phyloP scores from a whole-genome alignment of 1,140 invertebrate species.

The Aplysia californica region DNA sequence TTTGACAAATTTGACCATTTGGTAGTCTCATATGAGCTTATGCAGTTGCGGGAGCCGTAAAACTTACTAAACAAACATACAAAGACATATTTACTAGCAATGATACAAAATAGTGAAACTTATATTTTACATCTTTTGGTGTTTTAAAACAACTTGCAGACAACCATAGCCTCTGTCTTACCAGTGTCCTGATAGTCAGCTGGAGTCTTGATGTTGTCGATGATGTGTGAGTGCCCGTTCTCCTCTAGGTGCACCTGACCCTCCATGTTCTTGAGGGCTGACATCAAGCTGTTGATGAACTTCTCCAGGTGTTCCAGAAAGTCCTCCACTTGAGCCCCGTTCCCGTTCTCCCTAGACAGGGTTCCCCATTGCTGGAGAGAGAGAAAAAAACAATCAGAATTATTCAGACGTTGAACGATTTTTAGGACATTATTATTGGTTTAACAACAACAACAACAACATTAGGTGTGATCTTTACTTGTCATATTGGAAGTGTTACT shows the following conservation, averaged over 20 bases:
- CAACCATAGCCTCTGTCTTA: too few species aligned
- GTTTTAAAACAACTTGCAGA: too few species aligned
- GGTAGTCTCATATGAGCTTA: too few species aligned
- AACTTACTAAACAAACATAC: too few species aligned
- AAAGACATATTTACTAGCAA: too few species aligned
- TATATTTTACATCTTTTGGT: too few species aligned
- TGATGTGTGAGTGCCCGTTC: constrained; percentile 54
- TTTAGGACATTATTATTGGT: neutral
- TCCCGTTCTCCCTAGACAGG: constrained; percentile 46
- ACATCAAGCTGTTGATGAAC: constrained; percentile 61
- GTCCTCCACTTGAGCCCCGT: constrained; percentile 58
- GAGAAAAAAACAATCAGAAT: neutral
- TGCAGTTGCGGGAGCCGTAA: too few species aligned
- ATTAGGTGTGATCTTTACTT: too few species aligned
- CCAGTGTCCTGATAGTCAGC: constrained; percentile 65
- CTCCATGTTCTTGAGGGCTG: constrained; percentile 63
- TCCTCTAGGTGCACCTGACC: constrained; percentile 65
- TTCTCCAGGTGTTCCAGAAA: constrained; percentile 67
- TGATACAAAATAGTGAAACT: too few species aligned
- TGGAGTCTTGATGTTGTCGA: constrained; percentile 60
- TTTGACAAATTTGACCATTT: too few species aligned
- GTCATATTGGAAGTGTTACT: too few species aligned
- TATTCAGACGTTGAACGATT: neutral
- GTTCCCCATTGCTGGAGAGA: constrained; percentile 53
- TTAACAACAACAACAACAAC: too few species aligned